Percentiles rank a stretch among this genome's conserved stretches.
These are phyloP conservation scores for Chiloscyllium punctatum DNA, from an alignment of 2,797 vertebrate species.

Conservation along the genomic window DNA sequence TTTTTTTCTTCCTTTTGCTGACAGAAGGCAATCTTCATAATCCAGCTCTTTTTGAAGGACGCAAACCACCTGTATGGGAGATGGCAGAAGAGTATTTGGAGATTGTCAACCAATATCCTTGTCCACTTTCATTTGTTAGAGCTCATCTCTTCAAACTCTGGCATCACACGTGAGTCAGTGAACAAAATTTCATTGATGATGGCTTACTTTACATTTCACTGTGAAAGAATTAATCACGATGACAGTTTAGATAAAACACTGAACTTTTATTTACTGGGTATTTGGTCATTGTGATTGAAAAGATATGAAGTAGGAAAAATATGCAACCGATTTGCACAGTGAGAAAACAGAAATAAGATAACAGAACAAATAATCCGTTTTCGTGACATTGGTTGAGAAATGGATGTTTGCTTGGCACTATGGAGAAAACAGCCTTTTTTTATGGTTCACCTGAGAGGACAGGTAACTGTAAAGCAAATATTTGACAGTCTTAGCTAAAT, in stretches of 20 bases:
- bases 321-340: neutral
- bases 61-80: conserved; percentile 86
- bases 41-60: conserved; percentile 86
- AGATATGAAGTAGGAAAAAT: neutral
- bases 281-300: neutral
- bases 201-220: neutral
- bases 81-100: conserved; percentile 91
- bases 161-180: conserved; percentile 86
- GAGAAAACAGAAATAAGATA: neutral
- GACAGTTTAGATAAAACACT: neutral
- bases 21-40: conserved; percentile 94
- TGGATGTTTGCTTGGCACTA: neutral
- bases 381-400: neutral
- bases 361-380: neutral
- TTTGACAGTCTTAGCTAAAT: neutral
- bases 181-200: neutral
- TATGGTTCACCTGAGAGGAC: neutral
- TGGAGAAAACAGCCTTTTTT: neutral
- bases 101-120: conserved; percentile 75
- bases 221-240: neutral
- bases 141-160: conserved; percentile 97
- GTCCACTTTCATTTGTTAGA: conserved; percentile 80
- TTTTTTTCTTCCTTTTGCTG: neutral
- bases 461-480: neutral
- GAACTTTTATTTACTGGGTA: neutral